Evolutionary conservation across 2,888 invertebrate species (phyloP).

Genomic region (Harpagoxenus sublaevis): DNA sequence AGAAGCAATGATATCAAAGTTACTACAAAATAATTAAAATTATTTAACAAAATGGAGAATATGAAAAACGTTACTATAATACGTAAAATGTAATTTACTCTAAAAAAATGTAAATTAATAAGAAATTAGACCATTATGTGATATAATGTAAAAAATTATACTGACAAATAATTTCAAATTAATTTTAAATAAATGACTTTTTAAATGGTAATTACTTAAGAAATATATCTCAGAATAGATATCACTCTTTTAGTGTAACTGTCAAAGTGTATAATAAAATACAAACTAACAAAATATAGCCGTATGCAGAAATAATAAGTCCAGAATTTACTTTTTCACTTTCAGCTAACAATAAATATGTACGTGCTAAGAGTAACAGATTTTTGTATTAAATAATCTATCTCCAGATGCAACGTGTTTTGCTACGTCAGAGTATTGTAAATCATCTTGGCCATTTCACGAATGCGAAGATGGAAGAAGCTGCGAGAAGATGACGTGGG

Average conservation of each 20-base stretch:
- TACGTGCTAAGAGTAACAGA: not conserved
- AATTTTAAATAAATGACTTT: not conserved
- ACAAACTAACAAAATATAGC: not conserved
- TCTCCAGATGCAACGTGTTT: not conserved
- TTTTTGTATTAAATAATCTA: not conserved
- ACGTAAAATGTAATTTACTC: not conserved
- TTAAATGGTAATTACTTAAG: not conserved
- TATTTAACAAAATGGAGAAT: not conserved
- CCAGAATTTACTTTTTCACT: slow-evolving; percentile 1
- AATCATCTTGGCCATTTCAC: slow-evolving; percentile 18
- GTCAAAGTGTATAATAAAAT: not conserved
- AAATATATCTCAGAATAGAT: not conserved
- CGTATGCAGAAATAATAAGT: not conserved
- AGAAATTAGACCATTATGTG: not conserved
- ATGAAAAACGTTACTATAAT: not conserved
- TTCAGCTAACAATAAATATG: not conserved
- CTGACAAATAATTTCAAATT: not conserved
- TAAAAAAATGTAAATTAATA: not conserved
- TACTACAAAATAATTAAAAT: not conserved
- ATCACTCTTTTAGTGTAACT: not conserved
- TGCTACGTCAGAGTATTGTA: slow-evolving; percentile 3
- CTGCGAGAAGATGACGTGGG: not conserved
- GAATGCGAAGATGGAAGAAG: not conserved
- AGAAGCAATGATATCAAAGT: not conserved
- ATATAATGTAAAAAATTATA: not conserved